Conservation (phyloP, 2,113 vertebrate genomes). For the Hylia prasina region DNA sequence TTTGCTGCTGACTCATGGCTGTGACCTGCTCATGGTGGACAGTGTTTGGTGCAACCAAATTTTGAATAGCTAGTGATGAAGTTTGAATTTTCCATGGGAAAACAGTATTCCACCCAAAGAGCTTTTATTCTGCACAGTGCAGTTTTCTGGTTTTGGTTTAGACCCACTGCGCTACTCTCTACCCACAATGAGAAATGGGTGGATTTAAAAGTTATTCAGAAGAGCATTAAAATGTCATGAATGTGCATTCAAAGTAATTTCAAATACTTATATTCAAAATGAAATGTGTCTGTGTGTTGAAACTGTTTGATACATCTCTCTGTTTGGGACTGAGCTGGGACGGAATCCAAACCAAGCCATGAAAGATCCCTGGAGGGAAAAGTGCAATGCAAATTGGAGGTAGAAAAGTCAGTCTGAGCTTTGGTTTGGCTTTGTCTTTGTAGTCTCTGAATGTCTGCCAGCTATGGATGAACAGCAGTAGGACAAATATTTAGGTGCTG, state of each 20-base stretch:
- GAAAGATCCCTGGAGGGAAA: conserved; percentile 14
- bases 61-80: background rate
- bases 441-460: conserved; percentile 28
- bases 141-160: background rate
- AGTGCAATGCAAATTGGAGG: conserved; percentile 35
- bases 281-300: background rate
- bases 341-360: conserved; percentile 37
- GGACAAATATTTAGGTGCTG: conserved; percentile 46
- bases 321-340: conserved; percentile 16
- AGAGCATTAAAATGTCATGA: background rate
- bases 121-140: background rate
- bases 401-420: conserved; percentile 39
- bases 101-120: background rate
- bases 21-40: background rate
- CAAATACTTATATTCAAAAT: background rate
- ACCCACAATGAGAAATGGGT: background rate
- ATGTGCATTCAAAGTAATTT: background rate
- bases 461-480: background rate
- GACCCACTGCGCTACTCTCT: background rate
- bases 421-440: conserved; percentile 40
- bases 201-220: background rate
- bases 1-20: background rate
- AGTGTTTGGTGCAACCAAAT: background rate
- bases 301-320: conserved; percentile 9
- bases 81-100: background rate